A percentile compares a stretch with the other conserved stretches of the same genome.
Conservation (phyloP, 2,113 vertebrate species). For the Chrysochloris asiatica region DNA sequence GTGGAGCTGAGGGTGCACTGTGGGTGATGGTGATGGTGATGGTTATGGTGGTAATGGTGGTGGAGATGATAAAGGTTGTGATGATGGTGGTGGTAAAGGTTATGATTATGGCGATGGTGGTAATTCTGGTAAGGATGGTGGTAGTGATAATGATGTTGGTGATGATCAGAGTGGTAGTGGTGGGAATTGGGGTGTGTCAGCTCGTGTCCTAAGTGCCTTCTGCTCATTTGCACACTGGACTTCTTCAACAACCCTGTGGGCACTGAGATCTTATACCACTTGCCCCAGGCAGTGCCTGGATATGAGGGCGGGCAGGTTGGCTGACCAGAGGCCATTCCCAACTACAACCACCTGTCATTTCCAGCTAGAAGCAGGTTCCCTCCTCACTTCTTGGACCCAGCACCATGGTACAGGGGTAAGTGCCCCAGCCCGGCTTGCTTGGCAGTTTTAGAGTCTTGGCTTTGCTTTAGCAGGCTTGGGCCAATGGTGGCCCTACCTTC, state of each 20-base stretch:
- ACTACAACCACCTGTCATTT: slow-evolving; percentile 13
- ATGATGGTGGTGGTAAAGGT: rapidly evolving
- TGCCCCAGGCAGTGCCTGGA: neutral
- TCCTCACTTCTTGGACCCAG: neutral
- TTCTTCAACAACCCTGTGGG: neutral
- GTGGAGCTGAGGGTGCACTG: rapidly evolving
- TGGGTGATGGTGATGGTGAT: rapidly evolving
- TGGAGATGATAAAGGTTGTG: too few relatives aligned
- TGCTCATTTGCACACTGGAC: neutral
- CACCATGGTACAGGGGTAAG: neutral
- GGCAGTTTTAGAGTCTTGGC: neutral
- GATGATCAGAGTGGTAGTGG: rapidly evolving
- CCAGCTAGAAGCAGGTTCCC: neutral
- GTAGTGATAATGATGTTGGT: rapidly evolving
- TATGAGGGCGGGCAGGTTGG: neutral
- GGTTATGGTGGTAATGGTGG: rapidly evolving
- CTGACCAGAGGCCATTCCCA: slow-evolving; percentile 2
- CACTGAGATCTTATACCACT: slow-evolving; percentile 1
- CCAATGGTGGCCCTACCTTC: neutral
- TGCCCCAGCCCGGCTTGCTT: neutral
- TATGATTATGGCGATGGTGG: too few relatives aligned
- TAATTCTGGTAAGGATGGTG: neutral
- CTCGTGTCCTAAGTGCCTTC: neutral
- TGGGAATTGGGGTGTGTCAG: neutral
- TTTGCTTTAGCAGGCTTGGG: neutral